Percentiles rank a stretch among this genome's conserved stretches.
These are phyloP conservation scores for Reinhardtius hippoglossoides DNA, from an alignment of 2,113 vertebrate species.

Conservation along the genomic window DNA sequence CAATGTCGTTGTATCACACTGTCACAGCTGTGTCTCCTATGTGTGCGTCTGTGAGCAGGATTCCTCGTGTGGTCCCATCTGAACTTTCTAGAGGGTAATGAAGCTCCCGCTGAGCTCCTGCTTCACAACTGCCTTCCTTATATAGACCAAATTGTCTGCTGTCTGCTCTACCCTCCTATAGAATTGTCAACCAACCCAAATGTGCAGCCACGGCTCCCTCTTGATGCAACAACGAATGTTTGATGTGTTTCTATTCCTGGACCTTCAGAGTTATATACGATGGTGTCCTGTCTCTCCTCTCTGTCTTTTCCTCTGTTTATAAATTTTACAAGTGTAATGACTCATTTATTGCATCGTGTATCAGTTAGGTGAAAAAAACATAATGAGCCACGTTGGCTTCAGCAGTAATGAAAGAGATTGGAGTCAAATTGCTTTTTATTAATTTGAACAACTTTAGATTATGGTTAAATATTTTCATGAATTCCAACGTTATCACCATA, in stretches of 20 bases:
- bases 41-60: conserved; percentile 9
- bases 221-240: conserved; percentile 46
- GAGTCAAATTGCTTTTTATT: neutral
- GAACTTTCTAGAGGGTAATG: conserved; percentile 65
- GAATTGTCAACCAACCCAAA: conserved; percentile 29
- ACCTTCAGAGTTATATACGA: neutral
- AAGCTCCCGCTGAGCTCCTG: conserved; percentile 55
- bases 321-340: conserved; percentile 1
- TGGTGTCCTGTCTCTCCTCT: conserved; percentile 16
- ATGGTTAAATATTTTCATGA: neutral
- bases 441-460: neutral
- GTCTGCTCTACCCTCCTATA: conserved; percentile 47
- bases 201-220: neutral
- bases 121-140: conserved; percentile 64
- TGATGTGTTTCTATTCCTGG: conserved; percentile 58
- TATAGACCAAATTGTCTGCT: conserved; percentile 64
- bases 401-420: neutral
- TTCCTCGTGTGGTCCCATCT: conserved; percentile 56
- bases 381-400: neutral
- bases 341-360: conserved; percentile 7
- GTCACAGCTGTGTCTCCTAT: conserved; percentile 41
- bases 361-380: neutral
- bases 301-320: neutral
- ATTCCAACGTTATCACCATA: neutral
- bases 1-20: conserved; percentile 23